phyloP scores from a whole-genome alignment of 2,113 vertebrate species.

The Campylomormyrus tamandua region DNA sequence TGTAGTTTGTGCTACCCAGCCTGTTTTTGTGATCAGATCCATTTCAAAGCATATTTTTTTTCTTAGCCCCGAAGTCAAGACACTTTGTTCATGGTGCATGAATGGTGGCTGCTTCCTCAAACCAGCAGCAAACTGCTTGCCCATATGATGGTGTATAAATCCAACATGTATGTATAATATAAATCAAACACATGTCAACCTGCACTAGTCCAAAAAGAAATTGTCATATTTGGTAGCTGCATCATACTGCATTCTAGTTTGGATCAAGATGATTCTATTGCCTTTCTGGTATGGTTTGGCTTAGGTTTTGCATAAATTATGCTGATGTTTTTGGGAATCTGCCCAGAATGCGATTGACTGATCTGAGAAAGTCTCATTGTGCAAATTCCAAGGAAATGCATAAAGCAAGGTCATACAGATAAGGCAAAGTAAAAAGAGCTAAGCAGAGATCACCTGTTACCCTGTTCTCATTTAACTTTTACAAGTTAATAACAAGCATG shows the following conservation, averaged over 20 bases:
- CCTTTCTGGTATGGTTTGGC: not conserved
- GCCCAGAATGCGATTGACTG: not conserved
- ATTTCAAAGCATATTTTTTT: not conserved
- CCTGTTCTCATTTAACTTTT: not conserved
- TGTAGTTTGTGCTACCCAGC: not conserved
- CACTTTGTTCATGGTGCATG: not conserved
- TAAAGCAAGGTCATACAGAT: not conserved
- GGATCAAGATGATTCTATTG: not conserved
- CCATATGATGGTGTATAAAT: not conserved
- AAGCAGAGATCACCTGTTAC: not conserved
- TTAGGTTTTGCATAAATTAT: slow-evolving; percentile 8
- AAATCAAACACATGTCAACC: not conserved
- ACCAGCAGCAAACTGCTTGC: not conserved
- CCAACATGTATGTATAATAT: not conserved
- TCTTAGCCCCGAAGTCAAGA: not conserved
- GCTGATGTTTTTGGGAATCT: not conserved
- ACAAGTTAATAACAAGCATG: not conserved
- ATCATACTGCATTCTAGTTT: not conserved
- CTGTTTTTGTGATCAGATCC: not conserved
- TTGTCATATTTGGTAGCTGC: not conserved
- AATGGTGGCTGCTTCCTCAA: not conserved
- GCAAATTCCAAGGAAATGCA: not conserved
- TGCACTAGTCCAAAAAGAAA: not conserved
- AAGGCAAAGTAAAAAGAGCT: not conserved
- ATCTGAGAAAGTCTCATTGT: not conserved